These are phyloP conservation scores for Percopsis omiscomaycus DNA, from an alignment of 2,797 vertebrate species.

Conservation along the genomic window DNA sequence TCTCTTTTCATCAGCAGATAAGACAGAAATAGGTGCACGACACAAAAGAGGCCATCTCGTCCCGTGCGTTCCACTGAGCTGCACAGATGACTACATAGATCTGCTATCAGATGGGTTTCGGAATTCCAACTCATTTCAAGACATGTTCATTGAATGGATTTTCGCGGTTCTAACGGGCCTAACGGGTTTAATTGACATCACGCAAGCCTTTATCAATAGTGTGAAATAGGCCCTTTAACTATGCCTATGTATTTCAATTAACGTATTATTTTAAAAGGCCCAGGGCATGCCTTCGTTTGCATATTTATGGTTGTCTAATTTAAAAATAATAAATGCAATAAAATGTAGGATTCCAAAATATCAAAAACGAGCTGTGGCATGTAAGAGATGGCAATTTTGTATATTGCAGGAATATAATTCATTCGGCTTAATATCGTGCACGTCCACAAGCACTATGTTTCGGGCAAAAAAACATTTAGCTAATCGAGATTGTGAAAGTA, in stretches of 20 bases:
- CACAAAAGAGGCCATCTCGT: constrained; percentile 74
- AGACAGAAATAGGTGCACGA: constrained; percentile 85
- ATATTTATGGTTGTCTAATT: constrained; percentile 55
- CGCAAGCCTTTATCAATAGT: constrained; percentile 61
- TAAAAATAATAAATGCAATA: not conserved
- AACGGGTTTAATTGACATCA: constrained; percentile 64
- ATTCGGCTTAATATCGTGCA: not conserved
- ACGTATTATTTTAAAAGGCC: constrained; percentile 58
- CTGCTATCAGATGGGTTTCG: constrained; percentile 10
- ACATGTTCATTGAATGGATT: constrained; percentile 49
- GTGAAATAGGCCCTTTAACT: constrained; percentile 60
- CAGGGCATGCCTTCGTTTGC: constrained; percentile 59
- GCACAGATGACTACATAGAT: constrained; percentile 50
- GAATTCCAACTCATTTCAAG: constrained; percentile 45
- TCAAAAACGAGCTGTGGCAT: too few species aligned
- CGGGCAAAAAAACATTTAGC: too few species aligned
- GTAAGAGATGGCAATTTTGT: too few species aligned
- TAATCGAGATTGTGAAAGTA: too few species aligned
- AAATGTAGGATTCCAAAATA: too few species aligned
- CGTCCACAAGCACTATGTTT: too few species aligned
- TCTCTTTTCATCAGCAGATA: constrained; percentile 90
- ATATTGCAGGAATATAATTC: too few species aligned
- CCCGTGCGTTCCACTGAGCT: constrained; percentile 57
- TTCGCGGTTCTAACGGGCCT: constrained; percentile 49
- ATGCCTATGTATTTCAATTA: constrained; percentile 59